These are phyloP conservation scores for Agrochola macilenta DNA, from an alignment of 2,888 invertebrate species.

Conservation along the genomic window DNA sequence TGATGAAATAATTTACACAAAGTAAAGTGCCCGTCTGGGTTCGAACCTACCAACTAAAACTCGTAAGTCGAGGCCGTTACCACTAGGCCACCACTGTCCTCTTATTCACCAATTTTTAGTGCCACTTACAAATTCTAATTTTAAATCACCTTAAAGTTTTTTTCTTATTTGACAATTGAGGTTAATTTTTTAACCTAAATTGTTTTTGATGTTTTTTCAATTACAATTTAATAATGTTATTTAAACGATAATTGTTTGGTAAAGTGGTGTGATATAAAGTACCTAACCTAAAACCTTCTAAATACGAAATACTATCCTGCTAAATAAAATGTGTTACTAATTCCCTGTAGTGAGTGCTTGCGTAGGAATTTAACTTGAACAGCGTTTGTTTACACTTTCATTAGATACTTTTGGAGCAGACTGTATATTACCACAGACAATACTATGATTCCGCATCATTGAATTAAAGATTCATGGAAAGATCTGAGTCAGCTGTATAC, in stretches of 20 bases:
- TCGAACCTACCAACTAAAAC: too few relatives aligned
- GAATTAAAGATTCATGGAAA: conserved; percentile 28
- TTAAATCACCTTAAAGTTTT: background rate
- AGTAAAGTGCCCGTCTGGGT: too few relatives aligned
- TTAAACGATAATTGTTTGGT: background rate
- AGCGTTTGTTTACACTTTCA: background rate
- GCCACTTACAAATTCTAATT: background rate
- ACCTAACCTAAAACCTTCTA: background rate
- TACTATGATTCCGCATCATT: conserved; percentile 26
- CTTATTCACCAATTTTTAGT: too few relatives aligned
- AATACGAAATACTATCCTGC: background rate
- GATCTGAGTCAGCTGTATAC: conserved; percentile 31
- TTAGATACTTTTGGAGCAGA: background rate
- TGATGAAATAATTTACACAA: too few relatives aligned
- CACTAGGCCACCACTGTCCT: too few relatives aligned
- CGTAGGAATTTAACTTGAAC: background rate
- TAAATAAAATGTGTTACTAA: background rate
- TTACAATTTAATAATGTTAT: background rate
- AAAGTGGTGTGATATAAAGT: background rate
- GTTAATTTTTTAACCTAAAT: background rate
- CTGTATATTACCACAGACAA: conserved; percentile 1
- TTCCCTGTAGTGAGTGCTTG: background rate
- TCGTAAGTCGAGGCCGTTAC: too few relatives aligned
- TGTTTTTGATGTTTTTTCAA: background rate
- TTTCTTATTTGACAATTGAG: background rate